Conservation (phyloP, 2,888 invertebrate genomes). For the Catocala fraxini region DNA sequence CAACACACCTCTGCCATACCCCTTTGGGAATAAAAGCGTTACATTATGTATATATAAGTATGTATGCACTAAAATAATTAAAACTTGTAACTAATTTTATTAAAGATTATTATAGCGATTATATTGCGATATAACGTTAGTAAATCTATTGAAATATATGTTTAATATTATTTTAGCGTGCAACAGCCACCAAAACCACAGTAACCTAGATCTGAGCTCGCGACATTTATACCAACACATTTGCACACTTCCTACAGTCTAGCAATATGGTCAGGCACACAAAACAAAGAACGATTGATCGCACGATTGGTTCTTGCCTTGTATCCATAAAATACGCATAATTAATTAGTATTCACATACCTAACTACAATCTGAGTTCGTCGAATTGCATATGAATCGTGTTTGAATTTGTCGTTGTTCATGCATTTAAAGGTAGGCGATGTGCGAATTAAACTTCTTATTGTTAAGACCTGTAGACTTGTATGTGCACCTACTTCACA, state of each 20-base stretch:
- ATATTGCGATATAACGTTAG: slow-evolving; percentile 2
- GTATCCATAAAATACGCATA: slow-evolving; percentile 53
- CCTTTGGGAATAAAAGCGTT: too few relatives aligned
- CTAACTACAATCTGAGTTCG: slow-evolving; percentile 69
- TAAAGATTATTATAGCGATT: neutral
- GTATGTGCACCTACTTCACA: slow-evolving; percentile 34
- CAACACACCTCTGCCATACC: too few relatives aligned
- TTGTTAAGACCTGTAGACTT: slow-evolving; percentile 58
- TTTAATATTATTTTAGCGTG: slow-evolving; percentile 14
- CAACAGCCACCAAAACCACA: slow-evolving; percentile 46
- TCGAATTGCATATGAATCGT: slow-evolving; percentile 75
- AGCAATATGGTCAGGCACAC: slow-evolving; percentile 53
- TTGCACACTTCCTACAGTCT: slow-evolving; percentile 57
- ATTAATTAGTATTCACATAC: slow-evolving; percentile 74
- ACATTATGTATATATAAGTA: too few relatives aligned
- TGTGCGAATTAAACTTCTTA: slow-evolving; percentile 67
- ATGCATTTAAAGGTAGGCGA: slow-evolving; percentile 70
- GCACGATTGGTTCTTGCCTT: slow-evolving; percentile 60
- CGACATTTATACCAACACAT: slow-evolving; percentile 34
- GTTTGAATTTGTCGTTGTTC: slow-evolving; percentile 70
- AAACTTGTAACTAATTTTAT: neutral
- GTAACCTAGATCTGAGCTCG: slow-evolving; percentile 46
- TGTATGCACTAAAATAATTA: neutral
- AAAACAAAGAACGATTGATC: slow-evolving; percentile 69
- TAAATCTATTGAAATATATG: neutral